Percentiles rank a stretch among this genome's conserved stretches.
phyloP scores from a whole-genome alignment of 2,797 vertebrate genomes.

The Botia kubotai region DNA sequence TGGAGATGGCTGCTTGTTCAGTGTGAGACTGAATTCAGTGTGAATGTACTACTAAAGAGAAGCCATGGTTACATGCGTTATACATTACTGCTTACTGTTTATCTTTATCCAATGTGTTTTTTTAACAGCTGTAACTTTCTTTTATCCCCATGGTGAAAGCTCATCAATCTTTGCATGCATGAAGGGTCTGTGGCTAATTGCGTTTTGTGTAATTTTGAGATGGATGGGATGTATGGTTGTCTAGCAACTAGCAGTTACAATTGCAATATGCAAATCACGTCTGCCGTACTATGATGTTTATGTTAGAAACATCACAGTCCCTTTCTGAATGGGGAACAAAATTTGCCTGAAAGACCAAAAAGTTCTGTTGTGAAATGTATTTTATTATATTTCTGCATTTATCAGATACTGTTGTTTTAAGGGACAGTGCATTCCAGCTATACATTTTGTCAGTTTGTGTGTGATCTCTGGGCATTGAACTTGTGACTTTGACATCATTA shows the following conservation, averaged over 20 bases:
- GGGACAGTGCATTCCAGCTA: not conserved
- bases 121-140: not conserved
- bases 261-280: not conserved
- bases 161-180: slow-evolving; percentile 13
- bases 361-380: not conserved
- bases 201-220: not conserved
- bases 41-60: slow-evolving; percentile 21
- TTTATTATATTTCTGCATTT: not conserved
- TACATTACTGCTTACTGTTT: not conserved
- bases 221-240: not conserved
- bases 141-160: not conserved
- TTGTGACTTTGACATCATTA: not conserved
- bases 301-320: not conserved
- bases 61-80: not conserved
- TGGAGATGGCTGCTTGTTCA: slow-evolving; percentile 9
- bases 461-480: not conserved
- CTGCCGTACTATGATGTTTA: not conserved
- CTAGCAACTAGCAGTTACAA: not conserved
- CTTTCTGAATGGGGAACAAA: not conserved
- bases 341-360: not conserved
- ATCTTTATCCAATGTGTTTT: not conserved
- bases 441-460: not conserved
- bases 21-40: not conserved
- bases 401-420: not conserved
- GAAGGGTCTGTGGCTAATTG: slow-evolving; percentile 9